phyloP scores from a whole-genome alignment of 1,140 invertebrate species.

The Phymastichus coffea region DNA sequence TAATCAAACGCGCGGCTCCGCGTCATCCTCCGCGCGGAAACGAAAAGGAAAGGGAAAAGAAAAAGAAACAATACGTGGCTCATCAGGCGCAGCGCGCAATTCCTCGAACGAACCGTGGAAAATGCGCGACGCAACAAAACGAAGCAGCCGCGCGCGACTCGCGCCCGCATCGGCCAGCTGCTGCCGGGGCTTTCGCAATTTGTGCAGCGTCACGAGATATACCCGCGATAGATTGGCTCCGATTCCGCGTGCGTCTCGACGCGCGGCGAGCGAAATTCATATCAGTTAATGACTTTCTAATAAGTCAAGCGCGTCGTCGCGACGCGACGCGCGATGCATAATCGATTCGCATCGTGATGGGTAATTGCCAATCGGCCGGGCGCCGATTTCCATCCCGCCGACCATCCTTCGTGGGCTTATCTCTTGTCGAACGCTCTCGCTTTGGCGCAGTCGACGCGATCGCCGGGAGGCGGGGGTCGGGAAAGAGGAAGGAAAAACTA shows the following conservation, averaged over 20 bases:
- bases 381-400: not conserved
- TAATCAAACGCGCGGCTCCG: too few species aligned
- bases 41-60: too few species aligned
- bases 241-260: slow-evolving; percentile 1
- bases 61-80: too few species aligned
- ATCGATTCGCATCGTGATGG: too few species aligned
- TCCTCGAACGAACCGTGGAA: slow-evolving; percentile 40
- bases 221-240: slow-evolving; percentile 11
- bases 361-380: too few species aligned
- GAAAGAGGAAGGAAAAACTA: not conserved
- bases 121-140: slow-evolving; percentile 46
- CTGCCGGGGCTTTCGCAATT: slow-evolving; percentile 26
- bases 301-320: slow-evolving; percentile 6
- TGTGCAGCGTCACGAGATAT: slow-evolving; percentile 42
- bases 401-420: not conserved
- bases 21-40: too few species aligned
- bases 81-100: too few species aligned
- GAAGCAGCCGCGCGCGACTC: slow-evolving; percentile 13
- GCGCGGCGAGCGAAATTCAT: not conserved
- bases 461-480: not conserved
- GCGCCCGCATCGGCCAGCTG: slow-evolving; percentile 35
- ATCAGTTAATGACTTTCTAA: slow-evolving; percentile 19
- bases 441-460: not conserved
- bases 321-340: not conserved
- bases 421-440: not conserved